Conservation (phyloP, 2,888 invertebrate species). For the Torymus aiolomorphi region DNA sequence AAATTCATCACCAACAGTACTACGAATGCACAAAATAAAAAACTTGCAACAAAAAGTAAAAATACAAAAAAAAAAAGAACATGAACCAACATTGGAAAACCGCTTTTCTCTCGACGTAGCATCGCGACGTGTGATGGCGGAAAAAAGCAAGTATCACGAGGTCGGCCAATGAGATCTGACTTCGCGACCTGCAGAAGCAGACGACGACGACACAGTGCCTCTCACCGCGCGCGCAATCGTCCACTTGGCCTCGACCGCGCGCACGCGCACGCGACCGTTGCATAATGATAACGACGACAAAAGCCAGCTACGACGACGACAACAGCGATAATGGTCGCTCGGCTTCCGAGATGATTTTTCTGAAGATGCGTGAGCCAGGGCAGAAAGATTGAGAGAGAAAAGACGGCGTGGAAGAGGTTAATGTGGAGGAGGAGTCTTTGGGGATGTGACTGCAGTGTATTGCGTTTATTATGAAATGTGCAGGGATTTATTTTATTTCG, state of each 20-base stretch:
- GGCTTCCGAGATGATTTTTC: too few species aligned
- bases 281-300: slow-evolving; percentile 24
- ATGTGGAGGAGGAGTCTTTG: too few species aligned
- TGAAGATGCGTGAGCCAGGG: too few species aligned
- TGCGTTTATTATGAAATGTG: too few species aligned
- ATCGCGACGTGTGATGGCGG: not conserved
- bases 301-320: slow-evolving; percentile 4
- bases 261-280: not conserved
- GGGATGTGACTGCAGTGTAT: too few species aligned
- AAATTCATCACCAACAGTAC: too few species aligned
- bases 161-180: slow-evolving; percentile 25
- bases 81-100: not conserved
- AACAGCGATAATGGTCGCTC: slow-evolving; percentile 6
- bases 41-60: not conserved
- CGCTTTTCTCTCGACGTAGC: too few species aligned
- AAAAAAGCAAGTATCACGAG: slow-evolving; percentile 25
- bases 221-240: slow-evolving; percentile 3
- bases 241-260: slow-evolving; percentile 5
- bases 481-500: too few species aligned
- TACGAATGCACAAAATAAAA: too few species aligned
- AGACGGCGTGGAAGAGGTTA: too few species aligned
- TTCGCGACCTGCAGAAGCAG: slow-evolving; percentile 7
- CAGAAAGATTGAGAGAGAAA: too few species aligned
- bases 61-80: not conserved
- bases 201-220: too few species aligned